These are phyloP conservation scores for Drosophila novamexicana DNA, from an alignment of 1,140 invertebrate genomes.

Conservation along the genomic window DNA sequence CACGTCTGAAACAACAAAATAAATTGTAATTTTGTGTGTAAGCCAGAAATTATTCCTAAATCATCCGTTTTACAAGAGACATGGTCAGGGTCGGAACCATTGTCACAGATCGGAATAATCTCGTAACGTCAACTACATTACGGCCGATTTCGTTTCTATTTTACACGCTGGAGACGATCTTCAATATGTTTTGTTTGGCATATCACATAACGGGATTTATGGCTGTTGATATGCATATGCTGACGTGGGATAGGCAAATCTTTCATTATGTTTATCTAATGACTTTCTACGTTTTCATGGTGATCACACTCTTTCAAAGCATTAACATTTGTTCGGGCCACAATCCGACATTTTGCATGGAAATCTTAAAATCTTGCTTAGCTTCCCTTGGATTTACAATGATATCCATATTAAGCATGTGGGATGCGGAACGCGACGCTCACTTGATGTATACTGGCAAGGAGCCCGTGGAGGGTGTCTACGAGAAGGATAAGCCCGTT, in stretches of 20 bases:
- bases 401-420: not conserved
- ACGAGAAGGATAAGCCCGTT: not conserved
- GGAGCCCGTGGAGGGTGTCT: not conserved
- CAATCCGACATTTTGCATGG: not conserved
- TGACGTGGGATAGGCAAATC: not conserved
- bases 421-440: conserved; percentile 4
- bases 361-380: not conserved
- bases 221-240: not conserved
- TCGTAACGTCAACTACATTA: not conserved
- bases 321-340: conserved; percentile 1
- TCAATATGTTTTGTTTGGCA: not conserved
- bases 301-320: conserved; percentile 6
- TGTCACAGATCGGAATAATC: not conserved
- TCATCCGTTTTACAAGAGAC: not conserved
- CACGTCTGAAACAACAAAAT: too few relatives aligned
- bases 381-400: not conserved
- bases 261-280: not conserved
- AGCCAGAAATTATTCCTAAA: not conserved
- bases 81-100: not conserved
- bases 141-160: not conserved
- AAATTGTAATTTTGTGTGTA: not conserved
- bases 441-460: not conserved
- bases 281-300: not conserved
- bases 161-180: conserved; percentile 1
- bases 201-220: conserved; percentile 1